A percentile compares a stretch with the other conserved stretches of the same genome.
Evolutionary conservation across 2,888 invertebrate species (phyloP).

Genomic region (Ophion ventricosus): DNA sequence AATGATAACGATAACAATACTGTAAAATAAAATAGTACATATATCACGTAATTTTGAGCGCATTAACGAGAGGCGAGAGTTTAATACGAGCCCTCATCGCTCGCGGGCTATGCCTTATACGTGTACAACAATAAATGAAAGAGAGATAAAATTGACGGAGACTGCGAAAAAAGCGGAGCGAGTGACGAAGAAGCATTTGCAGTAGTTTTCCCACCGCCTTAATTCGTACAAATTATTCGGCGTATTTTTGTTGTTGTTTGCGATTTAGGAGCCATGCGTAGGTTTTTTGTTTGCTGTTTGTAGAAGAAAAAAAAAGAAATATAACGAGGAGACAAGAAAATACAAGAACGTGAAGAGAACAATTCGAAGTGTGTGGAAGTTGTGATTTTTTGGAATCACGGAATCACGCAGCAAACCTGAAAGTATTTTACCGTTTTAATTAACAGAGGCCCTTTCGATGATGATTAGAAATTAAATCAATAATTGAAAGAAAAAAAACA

Average conservation of each 20-base stretch:
- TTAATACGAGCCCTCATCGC: conserved; percentile 21
- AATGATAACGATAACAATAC: conserved; percentile 20
- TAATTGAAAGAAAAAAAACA: neutral
- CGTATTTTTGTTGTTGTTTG: conserved; percentile 1
- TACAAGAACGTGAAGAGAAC: neutral
- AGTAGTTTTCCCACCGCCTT: conserved; percentile 30
- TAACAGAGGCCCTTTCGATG: conserved; percentile 4
- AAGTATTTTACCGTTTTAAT: conserved; percentile 11
- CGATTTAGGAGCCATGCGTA: conserved; percentile 24
- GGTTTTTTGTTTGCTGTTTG: neutral
- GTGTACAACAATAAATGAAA: conserved; percentile 41
- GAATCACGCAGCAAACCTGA: conserved; percentile 27
- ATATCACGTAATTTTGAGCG: conserved; percentile 53
- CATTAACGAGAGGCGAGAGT: conserved; percentile 55
- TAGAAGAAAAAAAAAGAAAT: neutral
- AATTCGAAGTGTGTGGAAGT: conserved; percentile 1
- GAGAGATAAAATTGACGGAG: conserved; percentile 38
- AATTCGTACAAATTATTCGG: conserved; percentile 31
- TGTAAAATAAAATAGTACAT: neutral
- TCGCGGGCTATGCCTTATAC: conserved; percentile 46
- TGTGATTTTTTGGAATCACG: neutral
- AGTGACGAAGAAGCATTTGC: conserved; percentile 55
- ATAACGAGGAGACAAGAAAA: neutral
- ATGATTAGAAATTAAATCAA: neutral
- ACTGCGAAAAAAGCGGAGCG: conserved; percentile 58